Conservation (phyloP, 2,113 vertebrate genomes). For the Hyperopisus bebe region DNA sequence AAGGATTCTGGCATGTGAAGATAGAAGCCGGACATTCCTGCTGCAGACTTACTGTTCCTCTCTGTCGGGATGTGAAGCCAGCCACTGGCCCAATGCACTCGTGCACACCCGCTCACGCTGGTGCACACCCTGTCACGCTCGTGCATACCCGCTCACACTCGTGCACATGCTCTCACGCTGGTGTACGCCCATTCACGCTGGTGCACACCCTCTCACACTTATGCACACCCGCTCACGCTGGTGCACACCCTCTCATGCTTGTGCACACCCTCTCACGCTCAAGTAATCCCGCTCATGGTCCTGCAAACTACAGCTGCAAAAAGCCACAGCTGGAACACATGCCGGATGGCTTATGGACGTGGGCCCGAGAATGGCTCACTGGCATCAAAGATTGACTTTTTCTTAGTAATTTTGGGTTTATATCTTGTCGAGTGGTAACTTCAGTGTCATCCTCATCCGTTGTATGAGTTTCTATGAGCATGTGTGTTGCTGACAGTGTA, state of each 20-base stretch:
- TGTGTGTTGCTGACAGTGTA: not conserved
- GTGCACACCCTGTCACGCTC: not conserved
- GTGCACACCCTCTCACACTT: not conserved
- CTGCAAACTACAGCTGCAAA: not conserved
- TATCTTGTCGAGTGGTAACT: not conserved
- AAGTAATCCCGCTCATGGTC: not conserved
- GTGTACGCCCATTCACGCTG: not conserved
- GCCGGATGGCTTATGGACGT: not conserved
- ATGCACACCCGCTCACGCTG: not conserved
- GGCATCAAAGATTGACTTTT: not conserved
- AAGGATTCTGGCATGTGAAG: slow-evolving; percentile 43
- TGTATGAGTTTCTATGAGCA: not conserved
- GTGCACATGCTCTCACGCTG: too few species aligned
- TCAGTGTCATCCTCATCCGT: not conserved
- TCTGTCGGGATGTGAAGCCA: slow-evolving; percentile 39
- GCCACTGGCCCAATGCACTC: slow-evolving; percentile 3
- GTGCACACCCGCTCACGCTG: not conserved
- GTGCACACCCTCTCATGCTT: not conserved
- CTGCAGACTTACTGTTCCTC: slow-evolving; percentile 51
- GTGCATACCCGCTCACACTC: not conserved
- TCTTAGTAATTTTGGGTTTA: not conserved
- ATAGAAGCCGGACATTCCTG: slow-evolving; percentile 59
- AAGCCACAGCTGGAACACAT: not conserved
- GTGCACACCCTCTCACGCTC: not conserved
- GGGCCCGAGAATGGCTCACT: not conserved